Conservation (phyloP, 1,140 invertebrate genomes). For the Drepana arcuata region DNA sequence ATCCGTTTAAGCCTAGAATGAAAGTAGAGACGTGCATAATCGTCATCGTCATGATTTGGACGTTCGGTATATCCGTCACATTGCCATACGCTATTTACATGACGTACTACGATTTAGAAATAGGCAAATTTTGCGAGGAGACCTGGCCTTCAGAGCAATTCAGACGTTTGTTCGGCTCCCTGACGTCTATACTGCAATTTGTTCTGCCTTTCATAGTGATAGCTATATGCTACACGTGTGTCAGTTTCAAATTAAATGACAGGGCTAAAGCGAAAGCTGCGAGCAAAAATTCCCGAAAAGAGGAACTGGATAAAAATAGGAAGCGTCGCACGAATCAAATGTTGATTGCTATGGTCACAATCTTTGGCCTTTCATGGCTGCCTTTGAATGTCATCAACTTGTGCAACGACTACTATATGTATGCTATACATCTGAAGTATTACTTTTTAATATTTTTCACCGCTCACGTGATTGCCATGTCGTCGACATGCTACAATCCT, state of each 20-base stretch:
- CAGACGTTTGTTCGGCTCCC: conserved; percentile 85
- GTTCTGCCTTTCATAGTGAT: conserved; percentile 95
- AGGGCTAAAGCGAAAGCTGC: conserved; percentile 83
- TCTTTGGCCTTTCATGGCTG: conserved; percentile 96
- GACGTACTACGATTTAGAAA: conserved; percentile 55
- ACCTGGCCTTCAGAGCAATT: conserved; percentile 88
- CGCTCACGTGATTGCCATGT: conserved; percentile 95
- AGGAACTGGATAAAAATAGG: conserved; percentile 81
- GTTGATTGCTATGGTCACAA: conserved; percentile 97
- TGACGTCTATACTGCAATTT: conserved; percentile 93
- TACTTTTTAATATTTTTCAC: conserved; percentile 91
- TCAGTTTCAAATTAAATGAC: conserved; percentile 90
- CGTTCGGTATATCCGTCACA: conserved; percentile 88
- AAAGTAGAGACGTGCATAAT: conserved; percentile 86
- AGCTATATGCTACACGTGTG: conserved; percentile 93
- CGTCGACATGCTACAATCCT: conserved; percentile 97
- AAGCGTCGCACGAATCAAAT: conserved; percentile 91
- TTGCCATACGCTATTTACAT: conserved; percentile 95
- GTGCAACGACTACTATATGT: conserved; percentile 86
- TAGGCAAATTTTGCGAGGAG: conserved; percentile 85
- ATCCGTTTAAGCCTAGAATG: conserved; percentile 95
- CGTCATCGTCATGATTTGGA: conserved; percentile 94
- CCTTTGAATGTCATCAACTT: conserved; percentile 95
- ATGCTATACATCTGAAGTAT: conserved; percentile 82
- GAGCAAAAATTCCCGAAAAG: conserved; percentile 80